Evolutionary conservation across 2,113 vertebrate species (phyloP), one percentile per base, ranked within the genome.

Genomic region (Aspidoscelis tigris): DNA sequence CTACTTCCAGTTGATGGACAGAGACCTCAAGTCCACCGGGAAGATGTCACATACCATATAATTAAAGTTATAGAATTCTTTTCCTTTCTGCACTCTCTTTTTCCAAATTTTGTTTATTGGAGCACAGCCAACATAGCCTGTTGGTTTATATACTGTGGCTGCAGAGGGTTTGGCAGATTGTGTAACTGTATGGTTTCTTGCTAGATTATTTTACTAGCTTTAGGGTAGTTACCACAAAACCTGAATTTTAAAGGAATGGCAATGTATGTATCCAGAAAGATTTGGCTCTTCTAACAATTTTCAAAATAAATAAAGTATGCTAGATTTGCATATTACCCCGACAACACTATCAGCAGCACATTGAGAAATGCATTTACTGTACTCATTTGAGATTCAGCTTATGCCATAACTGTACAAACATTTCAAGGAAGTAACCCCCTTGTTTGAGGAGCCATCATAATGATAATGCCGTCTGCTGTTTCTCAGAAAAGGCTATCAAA

Each of bases 111-210:
- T 80, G 78, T 69, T 69, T 50, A 47, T 50, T 69, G 65, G 78
- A 80, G 43, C 64, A 50, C 22, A 69, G 65, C 64, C 78, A 80
- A 50, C 69, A 50, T 69, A 80, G 65, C 44, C 16, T 50, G 43
- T 80, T 16, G 18, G 33, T 80, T 50, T 80, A 53, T 66, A 80
- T 69, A 80, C 50, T 44, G 65, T 80, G 78, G 65, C 43, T 80
- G 24, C 24, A 69, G 65, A 69, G 65, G 64, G 65, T 12, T 80
- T 69, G 78, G 78, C 65, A 79, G 77, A 66, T 47, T 6, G 22
- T 79, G 61, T 50, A 80, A 80, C 69, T 69, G 65, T 44, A 69
- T 50, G 64, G 43, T 4, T 69, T 47, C 68, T 71, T 33, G 5
- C n/a, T 71, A 12, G 66, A 81, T 71, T 81, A 22, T 47, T 81